Evolutionary conservation across 2,797 vertebrate species (phyloP), one percentile per base, ranked within the genome.

Genomic region (Cynopterus sphinx): DNA sequence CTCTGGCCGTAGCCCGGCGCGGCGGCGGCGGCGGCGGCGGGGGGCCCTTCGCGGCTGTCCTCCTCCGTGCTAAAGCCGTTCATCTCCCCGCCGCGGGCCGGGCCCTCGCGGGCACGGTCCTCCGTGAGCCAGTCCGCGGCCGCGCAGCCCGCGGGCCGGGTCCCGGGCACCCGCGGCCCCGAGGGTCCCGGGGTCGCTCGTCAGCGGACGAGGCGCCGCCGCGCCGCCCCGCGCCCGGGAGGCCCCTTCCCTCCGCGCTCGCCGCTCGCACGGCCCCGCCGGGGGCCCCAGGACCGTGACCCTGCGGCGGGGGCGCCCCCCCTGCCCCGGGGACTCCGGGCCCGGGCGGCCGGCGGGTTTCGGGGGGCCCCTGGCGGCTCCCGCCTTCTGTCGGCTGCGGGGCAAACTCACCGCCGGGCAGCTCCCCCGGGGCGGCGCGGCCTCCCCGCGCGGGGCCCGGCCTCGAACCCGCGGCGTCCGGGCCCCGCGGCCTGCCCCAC

Each of bases 11-110:
- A 99, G 71, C 99, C 99, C 79, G 99, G 99, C 94, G 99, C 98
- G 83, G 98, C 96, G 87, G 97, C 96, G 10, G 98, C 12, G 99
- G 98, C 55, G 98, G 98, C 93, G 41, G 79, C 94, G 1, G 96
- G 96, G 94, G 97, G 98, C 88, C 99, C 99, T 92, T 99, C 99
- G 98, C 99, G 99, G 98, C 99, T 99, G 98, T 99, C 99, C 96
- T 99, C 99, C 98, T 99, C 99, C 0, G 99, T 99, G 98, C 99
- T 99, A 98, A 99, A 99, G 63, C 99, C 99, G 98, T 99, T 99
- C 99, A 99, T 99, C 82, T 57, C 98, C 97, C 97, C 94, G 95
- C 65, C 43, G 89, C 97, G 61, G 36, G 70, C 65, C 89, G 75
- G 94, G 91, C 92, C 89, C 96, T 74, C 93, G 28, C 53, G 71